Evolutionary conservation across 2,888 invertebrate species (phyloP).

Genomic region (Rhagonycha lutea): DNA sequence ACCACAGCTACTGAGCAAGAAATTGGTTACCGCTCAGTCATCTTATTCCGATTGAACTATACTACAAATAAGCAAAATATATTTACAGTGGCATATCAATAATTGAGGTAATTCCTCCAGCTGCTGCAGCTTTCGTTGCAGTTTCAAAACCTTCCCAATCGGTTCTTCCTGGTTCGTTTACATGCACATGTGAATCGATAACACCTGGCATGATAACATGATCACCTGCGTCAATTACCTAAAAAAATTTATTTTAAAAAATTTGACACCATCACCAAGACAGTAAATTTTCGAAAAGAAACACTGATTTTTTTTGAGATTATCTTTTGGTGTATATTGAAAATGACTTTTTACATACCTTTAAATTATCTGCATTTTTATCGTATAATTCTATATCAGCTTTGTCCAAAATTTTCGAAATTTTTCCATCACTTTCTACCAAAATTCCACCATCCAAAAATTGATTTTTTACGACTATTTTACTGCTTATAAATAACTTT

Average conservation of each 20-base stretch:
- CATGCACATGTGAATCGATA: slow-evolving; percentile 74
- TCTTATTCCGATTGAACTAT: too few relatives aligned
- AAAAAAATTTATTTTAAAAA: slow-evolving; percentile 9
- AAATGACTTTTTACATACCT: background rate
- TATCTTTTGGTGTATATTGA: background rate
- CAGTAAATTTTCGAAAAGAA: background rate
- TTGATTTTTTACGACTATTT: slow-evolving; percentile 58
- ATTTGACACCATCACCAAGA: background rate
- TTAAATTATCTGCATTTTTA: background rate
- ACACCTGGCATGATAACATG: slow-evolving; percentile 69
- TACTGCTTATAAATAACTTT: slow-evolving; percentile 56
- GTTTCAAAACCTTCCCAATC: slow-evolving; percentile 74
- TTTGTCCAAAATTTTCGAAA: slow-evolving; percentile 59
- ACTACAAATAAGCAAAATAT: background rate
- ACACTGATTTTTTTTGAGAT: background rate
- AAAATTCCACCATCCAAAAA: slow-evolving; percentile 65
- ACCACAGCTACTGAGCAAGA: too few relatives aligned
- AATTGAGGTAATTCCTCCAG: slow-evolving; percentile 73
- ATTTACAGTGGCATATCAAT: slow-evolving; percentile 73
- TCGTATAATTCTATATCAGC: slow-evolving; percentile 57
- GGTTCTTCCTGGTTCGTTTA: slow-evolving; percentile 73
- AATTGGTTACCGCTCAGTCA: too few relatives aligned
- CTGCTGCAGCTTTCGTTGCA: slow-evolving; percentile 74
- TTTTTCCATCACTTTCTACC: slow-evolving; percentile 62
- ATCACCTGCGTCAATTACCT: slow-evolving; percentile 58